Evolutionary conservation across 2,888 invertebrate species (phyloP).

Genomic region (Tetropium fuscum): DNA sequence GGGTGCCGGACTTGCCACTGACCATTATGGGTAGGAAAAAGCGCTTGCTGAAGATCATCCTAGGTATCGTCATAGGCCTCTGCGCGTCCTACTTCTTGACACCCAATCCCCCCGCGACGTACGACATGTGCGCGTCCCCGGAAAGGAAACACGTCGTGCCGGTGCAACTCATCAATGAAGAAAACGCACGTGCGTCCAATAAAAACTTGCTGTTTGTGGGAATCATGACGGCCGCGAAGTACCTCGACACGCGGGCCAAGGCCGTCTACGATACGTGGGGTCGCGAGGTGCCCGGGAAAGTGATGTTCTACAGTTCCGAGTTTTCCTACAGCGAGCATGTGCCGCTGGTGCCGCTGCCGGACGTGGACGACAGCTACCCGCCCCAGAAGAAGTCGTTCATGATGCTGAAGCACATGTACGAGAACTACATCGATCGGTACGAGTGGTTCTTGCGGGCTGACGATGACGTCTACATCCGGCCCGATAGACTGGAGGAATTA

Average conservation of each 20-base stretch:
- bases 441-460: slow-evolving; percentile 99
- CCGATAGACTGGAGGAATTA: slow-evolving; percentile 85
- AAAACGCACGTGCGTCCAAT: slow-evolving; percentile 39
- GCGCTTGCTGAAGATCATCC: slow-evolving; percentile 56
- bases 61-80: slow-evolving; percentile 58
- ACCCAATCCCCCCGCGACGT: slow-evolving; percentile 16
- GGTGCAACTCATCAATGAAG: slow-evolving; percentile 34
- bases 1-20: background rate
- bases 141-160: slow-evolving; percentile 23
- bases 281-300: slow-evolving; percentile 86
- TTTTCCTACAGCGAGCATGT: slow-evolving; percentile 74
- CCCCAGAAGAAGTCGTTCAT: slow-evolving; percentile 99
- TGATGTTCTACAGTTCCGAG: slow-evolving; percentile 91
- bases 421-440: slow-evolving; percentile 74
- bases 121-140: slow-evolving; percentile 29
- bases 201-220: slow-evolving; percentile 82
- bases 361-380: slow-evolving; percentile 97
- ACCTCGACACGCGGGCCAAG: slow-evolving; percentile 87
- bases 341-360: slow-evolving; percentile 85
- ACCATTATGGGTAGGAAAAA: slow-evolving; percentile 48
- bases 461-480: slow-evolving; percentile 96
- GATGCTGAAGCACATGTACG: slow-evolving; percentile 96
- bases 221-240: slow-evolving; percentile 97
- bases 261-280: slow-evolving; percentile 97
- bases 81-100: slow-evolving; percentile 50